Conservation (phyloP, 2,797 vertebrate species). For the Semaprochilodus insignis region DNA sequence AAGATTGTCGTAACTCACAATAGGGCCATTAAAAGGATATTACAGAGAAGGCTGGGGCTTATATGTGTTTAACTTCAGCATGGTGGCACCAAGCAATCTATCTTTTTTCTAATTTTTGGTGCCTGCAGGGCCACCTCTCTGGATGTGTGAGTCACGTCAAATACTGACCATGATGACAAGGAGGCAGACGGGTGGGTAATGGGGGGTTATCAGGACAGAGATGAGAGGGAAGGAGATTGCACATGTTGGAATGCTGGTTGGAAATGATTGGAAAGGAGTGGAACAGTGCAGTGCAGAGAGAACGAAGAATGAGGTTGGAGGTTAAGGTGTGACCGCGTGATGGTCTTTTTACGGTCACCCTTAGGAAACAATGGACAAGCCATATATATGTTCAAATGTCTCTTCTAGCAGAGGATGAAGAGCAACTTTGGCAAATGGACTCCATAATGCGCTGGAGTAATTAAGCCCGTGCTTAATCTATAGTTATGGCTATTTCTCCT, state of each 20-base stretch:
- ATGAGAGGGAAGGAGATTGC: slow-evolving; percentile 12
- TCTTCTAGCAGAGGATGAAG: slow-evolving; percentile 11
- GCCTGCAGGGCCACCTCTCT: slow-evolving; percentile 57
- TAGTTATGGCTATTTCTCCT: background rate
- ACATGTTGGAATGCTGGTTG: slow-evolving; percentile 27
- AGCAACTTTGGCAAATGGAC: slow-evolving; percentile 12
- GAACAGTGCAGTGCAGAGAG: slow-evolving; percentile 20
- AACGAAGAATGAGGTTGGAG: slow-evolving; percentile 5
- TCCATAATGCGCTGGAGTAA: background rate
- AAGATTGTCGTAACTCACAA: slow-evolving; percentile 81
- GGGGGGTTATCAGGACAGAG: slow-evolving; percentile 22
- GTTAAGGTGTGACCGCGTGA: slow-evolving; percentile 18
- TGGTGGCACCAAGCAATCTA: slow-evolving; percentile 63
- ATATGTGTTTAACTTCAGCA: slow-evolving; percentile 69
- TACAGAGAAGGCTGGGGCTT: slow-evolving; percentile 68
- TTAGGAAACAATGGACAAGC: slow-evolving; percentile 20
- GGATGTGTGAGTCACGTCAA: slow-evolving; percentile 60
- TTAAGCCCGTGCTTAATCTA: background rate
- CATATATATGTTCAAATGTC: background rate
- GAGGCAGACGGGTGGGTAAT: slow-evolving; percentile 23
- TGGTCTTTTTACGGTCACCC: slow-evolving; percentile 12
- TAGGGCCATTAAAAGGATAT: slow-evolving; percentile 77
- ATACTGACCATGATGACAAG: slow-evolving; percentile 42
- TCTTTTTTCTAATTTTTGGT: slow-evolving; percentile 43
- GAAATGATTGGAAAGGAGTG: slow-evolving; percentile 23